These are phyloP conservation scores for Podarcis siculus DNA, from an alignment of 2,797 vertebrate species.

Conservation along the genomic window DNA sequence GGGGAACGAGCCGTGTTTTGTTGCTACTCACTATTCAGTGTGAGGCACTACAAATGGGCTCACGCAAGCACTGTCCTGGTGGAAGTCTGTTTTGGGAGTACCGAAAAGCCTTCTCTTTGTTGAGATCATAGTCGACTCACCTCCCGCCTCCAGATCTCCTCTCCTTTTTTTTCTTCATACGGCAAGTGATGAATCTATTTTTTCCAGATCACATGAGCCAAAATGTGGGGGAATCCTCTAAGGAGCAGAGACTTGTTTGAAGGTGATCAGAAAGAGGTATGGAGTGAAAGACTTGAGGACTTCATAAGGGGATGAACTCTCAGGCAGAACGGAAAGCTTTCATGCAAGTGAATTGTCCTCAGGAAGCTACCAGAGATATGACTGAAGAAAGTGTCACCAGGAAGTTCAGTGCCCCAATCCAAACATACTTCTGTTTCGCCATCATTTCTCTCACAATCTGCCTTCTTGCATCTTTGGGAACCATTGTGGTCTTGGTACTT, in stretches of 20 bases:
- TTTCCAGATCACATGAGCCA: slow-evolving; percentile 82
- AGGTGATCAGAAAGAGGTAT: slow-evolving; percentile 67
- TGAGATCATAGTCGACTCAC: slow-evolving; percentile 43
- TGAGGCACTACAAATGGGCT: slow-evolving; percentile 16
- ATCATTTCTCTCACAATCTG: slow-evolving; percentile 52
- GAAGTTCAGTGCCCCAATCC: slow-evolving; percentile 55
- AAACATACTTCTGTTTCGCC: slow-evolving; percentile 63
- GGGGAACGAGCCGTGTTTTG: not conserved
- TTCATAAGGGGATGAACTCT: slow-evolving; percentile 76
- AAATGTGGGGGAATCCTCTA: slow-evolving; percentile 80
- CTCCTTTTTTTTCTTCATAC: slow-evolving; percentile 36
- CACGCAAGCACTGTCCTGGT: slow-evolving; percentile 11
- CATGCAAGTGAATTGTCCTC: slow-evolving; percentile 59
- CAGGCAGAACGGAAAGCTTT: slow-evolving; percentile 55
- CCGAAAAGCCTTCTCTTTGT: slow-evolving; percentile 70
- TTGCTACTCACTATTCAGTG: not conserved
- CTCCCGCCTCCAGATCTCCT: slow-evolving; percentile 77
- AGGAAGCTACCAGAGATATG: slow-evolving; percentile 70
- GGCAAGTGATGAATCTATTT: slow-evolving; percentile 73
- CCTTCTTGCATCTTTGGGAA: slow-evolving; percentile 71
- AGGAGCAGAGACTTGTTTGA: slow-evolving; percentile 72
- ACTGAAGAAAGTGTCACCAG: slow-evolving; percentile 51
- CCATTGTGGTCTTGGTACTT: slow-evolving; percentile 73
- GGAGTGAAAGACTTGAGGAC: slow-evolving; percentile 59
- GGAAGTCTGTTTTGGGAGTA: slow-evolving; percentile 62